A percentile compares a stretch with the other conserved stretches of the same genome.
Evolutionary conservation across 2,888 invertebrate species (phyloP).

Genomic region (Ochlodes sylvanus): DNA sequence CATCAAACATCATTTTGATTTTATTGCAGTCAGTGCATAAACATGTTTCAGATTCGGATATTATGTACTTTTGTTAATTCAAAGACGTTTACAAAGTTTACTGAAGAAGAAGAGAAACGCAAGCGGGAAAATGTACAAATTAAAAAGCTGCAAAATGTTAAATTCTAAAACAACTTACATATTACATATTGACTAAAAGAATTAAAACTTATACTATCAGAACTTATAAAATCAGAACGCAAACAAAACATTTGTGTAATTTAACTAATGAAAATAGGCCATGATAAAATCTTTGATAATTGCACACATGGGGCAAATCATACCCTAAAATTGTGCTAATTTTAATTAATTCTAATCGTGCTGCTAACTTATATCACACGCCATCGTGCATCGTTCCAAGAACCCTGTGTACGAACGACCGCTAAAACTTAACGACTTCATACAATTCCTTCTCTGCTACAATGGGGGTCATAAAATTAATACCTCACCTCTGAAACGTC

Average conservation of each 20-base stretch:
- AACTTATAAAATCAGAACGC: not conserved
- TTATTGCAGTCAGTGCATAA: too few species aligned
- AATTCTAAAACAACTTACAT: too few species aligned
- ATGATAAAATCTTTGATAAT: constrained; percentile 39
- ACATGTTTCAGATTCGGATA: too few species aligned
- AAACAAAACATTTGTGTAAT: not conserved
- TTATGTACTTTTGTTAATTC: too few species aligned
- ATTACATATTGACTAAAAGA: too few species aligned
- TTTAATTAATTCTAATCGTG: constrained; percentile 71
- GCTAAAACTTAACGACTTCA: constrained; percentile 79
- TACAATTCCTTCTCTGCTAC: constrained; percentile 70
- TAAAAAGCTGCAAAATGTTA: too few species aligned
- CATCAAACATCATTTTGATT: too few species aligned
- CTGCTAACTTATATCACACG: constrained; percentile 49
- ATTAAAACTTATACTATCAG: too few species aligned
- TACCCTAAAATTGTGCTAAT: constrained; percentile 64
- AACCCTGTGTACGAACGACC: constrained; percentile 67
- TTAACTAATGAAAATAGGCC: not conserved
- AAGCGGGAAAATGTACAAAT: too few species aligned
- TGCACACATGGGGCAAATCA: constrained; percentile 55
- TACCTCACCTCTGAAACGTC: constrained; percentile 76
- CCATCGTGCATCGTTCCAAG: constrained; percentile 55
- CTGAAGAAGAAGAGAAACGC: too few species aligned
- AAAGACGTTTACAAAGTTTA: too few species aligned
- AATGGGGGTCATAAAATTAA: constrained; percentile 78